phyloP scores from a whole-genome alignment of 2,888 invertebrate species.

The Ganaspis brasiliensis region DNA sequence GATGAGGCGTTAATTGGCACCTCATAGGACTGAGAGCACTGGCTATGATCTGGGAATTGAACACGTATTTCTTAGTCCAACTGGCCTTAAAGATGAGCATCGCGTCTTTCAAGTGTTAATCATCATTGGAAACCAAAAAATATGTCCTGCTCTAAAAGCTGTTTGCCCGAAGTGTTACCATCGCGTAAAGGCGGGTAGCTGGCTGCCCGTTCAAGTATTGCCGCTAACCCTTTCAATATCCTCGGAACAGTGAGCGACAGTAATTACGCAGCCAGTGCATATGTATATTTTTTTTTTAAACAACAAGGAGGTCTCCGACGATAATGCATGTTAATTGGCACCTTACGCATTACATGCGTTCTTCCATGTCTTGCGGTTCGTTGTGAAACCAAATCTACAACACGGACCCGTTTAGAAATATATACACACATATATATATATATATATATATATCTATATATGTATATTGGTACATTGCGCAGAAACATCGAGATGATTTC shows the following conservation, averaged over 20 bases:
- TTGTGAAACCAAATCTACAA: constrained; percentile 54
- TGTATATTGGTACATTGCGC: constrained; percentile 39
- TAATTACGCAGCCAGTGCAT: constrained; percentile 53
- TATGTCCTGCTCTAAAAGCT: constrained; percentile 75
- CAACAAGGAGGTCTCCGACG: constrained; percentile 68
- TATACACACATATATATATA: not conserved
- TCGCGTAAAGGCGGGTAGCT: constrained; percentile 64
- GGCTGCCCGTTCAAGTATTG: constrained; percentile 54
- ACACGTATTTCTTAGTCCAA: constrained; percentile 2
- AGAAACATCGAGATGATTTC: constrained; percentile 40
- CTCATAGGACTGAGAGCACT: not conserved
- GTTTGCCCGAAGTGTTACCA: constrained; percentile 75
- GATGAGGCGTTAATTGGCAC: constrained; percentile 12
- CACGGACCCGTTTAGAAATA: constrained; percentile 15
- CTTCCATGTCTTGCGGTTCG: constrained; percentile 52
- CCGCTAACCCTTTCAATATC: constrained; percentile 49
- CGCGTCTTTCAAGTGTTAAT: constrained; percentile 74
- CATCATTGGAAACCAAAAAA: constrained; percentile 77
- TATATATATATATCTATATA: constrained; percentile 33
- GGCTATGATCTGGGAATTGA: not conserved
- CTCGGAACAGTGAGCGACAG: constrained; percentile 46
- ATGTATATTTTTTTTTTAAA: constrained; percentile 58
- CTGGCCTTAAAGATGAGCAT: constrained; percentile 51
- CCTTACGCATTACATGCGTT: constrained; percentile 60
- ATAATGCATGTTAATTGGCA: constrained; percentile 78